Percentiles rank a stretch among this genome's conserved stretches.
Conservation (phyloP, 2,113 vertebrate genomes). For the Osmerus mordax region DNA sequence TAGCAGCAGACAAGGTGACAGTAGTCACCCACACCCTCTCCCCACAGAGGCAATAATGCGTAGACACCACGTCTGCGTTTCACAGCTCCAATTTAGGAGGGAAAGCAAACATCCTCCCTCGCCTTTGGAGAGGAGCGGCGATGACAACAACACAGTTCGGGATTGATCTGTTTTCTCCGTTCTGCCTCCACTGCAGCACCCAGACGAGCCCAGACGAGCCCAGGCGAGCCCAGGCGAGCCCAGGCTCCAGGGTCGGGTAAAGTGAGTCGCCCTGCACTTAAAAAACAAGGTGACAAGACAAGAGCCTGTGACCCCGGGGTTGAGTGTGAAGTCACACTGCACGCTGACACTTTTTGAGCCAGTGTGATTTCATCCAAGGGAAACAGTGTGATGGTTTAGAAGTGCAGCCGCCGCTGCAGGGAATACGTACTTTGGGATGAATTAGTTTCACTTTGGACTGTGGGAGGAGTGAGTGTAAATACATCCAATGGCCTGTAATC, state of each 20-base stretch:
- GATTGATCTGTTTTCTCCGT: background rate
- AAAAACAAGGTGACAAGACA: background rate
- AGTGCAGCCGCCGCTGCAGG: too few species aligned
- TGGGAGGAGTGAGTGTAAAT: background rate
- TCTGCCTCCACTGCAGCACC: too few species aligned
- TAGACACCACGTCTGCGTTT: constrained; percentile 10
- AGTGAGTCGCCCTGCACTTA: background rate
- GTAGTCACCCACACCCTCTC: constrained; percentile 1
- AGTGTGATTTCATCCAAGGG: background rate
- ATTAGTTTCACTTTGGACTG: too few species aligned
- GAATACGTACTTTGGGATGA: background rate
- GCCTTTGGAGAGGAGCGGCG: background rate
- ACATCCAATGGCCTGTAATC: background rate
- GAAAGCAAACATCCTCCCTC: constrained; percentile 1
- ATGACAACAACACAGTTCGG: background rate
- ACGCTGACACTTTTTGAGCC: background rate
- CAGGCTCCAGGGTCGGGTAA: too few species aligned
- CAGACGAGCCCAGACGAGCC: too few species aligned
- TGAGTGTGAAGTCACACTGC: too few species aligned
- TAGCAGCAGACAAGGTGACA: background rate
- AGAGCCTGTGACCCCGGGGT: too few species aligned
- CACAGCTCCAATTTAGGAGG: constrained; percentile 9
- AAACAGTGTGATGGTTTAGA: background rate
- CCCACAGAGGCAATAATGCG: constrained; percentile 15
- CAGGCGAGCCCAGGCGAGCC: too few species aligned